Evolutionary conservation across 1,140 invertebrate genomes (phyloP), one percentile per base, ranked within the genome.

Genomic region (Zaprionus nigranus): DNA sequence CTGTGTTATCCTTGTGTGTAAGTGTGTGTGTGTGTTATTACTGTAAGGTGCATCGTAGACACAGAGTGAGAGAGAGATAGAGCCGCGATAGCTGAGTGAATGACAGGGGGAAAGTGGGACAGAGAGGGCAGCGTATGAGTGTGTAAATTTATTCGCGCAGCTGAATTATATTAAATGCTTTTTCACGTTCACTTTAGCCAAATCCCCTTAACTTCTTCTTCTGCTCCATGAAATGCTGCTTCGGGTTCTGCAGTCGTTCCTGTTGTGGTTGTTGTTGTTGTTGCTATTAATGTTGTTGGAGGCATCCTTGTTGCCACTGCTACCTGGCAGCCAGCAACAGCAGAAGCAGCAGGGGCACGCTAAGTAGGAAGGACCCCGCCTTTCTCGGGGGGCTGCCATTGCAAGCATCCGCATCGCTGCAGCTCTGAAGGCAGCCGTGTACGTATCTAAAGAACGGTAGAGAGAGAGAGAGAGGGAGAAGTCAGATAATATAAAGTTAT

Each of bases 371-470:
- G 40, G 81, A 56, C 43, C 79, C 85, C 34, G 38, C 40, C n/a
- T 76, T 53, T 62, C 57, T 69, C 61, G 64, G 66, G 49, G 61
- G 71, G 70, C 56, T 62, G 76, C 61, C 73, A 59, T 98, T 98
- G 93, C 97, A 98, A 1, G 96, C 97, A 88, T 98, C 97, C 1
- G 96, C 96, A 90, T 98, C 97, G 88, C 96, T 97, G 93, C 97
- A 98, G 70, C 96, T 97, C 92, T 98, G 97, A 11, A 98, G 94
- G 91, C 97, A 98, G 38, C 97, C 97, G 80, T 96, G 95, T 20
- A 97, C 96, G 88, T 98, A 98, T 82, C 97, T 98, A 92, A 61
- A 17, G 15, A 26, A 22, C 24, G 17, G 36, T 17, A 17, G 17
- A 15, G 28, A 22, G 58, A 30, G 36, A 15, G 57, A 13, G 36